Conservation (phyloP, 1,140 invertebrate genomes). For the Drosophila equinoxialis region DNA sequence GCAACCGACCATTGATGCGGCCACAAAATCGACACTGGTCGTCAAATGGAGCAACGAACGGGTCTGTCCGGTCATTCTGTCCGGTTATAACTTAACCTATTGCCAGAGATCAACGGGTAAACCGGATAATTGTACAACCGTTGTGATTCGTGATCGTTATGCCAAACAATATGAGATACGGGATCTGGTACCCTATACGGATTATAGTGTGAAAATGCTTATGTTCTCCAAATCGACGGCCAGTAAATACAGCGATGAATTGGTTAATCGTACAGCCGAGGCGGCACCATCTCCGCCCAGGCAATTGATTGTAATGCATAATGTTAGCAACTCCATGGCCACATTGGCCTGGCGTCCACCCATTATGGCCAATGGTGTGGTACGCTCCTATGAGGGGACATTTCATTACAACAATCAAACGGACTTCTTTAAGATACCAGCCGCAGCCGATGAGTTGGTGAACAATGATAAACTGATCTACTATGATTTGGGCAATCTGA, state of each 20-base stretch:
- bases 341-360: conserved; percentile 59
- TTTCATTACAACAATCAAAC: conserved; percentile 33
- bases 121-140: conserved; percentile 67
- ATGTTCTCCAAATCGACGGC: conserved; percentile 60
- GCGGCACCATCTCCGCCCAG: conserved; percentile 62
- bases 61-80: conserved; percentile 66
- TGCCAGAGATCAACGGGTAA: conserved; percentile 57
- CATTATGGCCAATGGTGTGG: conserved; percentile 53
- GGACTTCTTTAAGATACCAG: conserved; percentile 42
- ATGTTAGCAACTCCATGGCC: conserved; percentile 44
- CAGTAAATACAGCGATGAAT: conserved; percentile 71
- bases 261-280: conserved; percentile 55
- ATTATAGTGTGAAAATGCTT: conserved; percentile 66
- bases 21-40: conserved; percentile 45
- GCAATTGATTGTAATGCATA: conserved; percentile 30
- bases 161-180: conserved; percentile 46
- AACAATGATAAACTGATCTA: conserved; percentile 54
- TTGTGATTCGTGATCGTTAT: conserved; percentile 39
- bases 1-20: conserved; percentile 61
- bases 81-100: conserved; percentile 73
- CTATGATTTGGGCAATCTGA: conserved; percentile 52
- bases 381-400: conserved; percentile 57
- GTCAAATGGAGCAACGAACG: conserved; percentile 68
- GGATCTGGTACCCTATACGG: conserved; percentile 64
- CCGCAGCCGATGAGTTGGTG: conserved; percentile 47